These are phyloP conservation scores for Orbicella faveolata DNA, from an alignment of 64 coral and sea anemone species.

Conservation along the genomic window DNA sequence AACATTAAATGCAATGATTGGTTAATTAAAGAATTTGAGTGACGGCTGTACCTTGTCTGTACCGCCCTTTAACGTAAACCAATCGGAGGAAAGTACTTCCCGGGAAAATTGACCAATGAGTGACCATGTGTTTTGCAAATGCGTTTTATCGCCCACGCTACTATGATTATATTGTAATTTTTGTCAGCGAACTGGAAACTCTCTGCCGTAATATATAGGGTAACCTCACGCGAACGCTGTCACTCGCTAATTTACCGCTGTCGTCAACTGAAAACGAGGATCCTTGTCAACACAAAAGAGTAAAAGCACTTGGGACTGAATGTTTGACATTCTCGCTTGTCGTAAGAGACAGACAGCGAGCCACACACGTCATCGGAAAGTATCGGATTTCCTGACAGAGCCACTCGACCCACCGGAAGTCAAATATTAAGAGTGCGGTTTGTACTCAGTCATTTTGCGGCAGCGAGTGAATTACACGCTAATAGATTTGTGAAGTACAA, in stretches of 20 bases:
- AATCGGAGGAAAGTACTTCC: slow-evolving; percentile 32
- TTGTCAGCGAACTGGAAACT: slow-evolving; percentile 53
- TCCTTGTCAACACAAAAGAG: slow-evolving; percentile 19
- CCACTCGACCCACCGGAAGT: slow-evolving; percentile 26
- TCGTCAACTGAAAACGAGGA: neutral
- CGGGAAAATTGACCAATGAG: slow-evolving; percentile 32
- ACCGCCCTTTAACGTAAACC: slow-evolving; percentile 32
- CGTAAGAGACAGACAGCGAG: slow-evolving; percentile 11
- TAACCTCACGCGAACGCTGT: slow-evolving; percentile 34
- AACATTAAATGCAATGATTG: slow-evolving; percentile 51
- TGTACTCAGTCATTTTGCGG: neutral
- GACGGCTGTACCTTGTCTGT: slow-evolving; percentile 38
- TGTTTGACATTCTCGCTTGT: slow-evolving; percentile 19
- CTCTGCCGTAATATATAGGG: slow-evolving; percentile 16
- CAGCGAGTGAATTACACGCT: slow-evolving; percentile 14
- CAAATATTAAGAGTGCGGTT: slow-evolving; percentile 42
- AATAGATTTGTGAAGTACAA: slow-evolving; percentile 27
- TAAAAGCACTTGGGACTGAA: neutral
- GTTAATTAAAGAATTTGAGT: slow-evolving; percentile 25
- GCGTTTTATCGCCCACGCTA: slow-evolving; percentile 20
- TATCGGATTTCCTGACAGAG: slow-evolving; percentile 40
- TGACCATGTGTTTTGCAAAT: neutral
- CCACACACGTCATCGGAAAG: slow-evolving; percentile 22
- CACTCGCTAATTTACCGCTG: neutral
- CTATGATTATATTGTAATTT: slow-evolving; percentile 53